Conservation (phyloP, 2,888 invertebrate species). For the Monopis laevigella region DNA sequence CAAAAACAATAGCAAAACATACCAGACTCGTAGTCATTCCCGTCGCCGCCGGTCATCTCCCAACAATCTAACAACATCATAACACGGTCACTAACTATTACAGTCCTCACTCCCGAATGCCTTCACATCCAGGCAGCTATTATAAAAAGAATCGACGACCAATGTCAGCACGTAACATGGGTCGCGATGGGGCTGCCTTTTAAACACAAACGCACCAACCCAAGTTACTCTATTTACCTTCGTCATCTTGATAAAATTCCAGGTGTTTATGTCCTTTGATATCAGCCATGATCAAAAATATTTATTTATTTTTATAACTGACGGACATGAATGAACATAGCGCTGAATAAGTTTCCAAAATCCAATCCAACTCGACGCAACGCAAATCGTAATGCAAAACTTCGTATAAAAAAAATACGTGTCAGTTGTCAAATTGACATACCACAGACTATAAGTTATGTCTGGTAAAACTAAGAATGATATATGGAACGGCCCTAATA, state of each 20-base stretch:
- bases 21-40: slow-evolving; percentile 52
- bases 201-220: neutral
- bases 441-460: too few species aligned
- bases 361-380: slow-evolving; percentile 51
- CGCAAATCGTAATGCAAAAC: slow-evolving; percentile 31
- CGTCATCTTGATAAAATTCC: slow-evolving; percentile 59
- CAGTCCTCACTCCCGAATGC: slow-evolving; percentile 14
- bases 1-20: slow-evolving; percentile 45
- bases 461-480: too few species aligned
- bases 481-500: too few species aligned
- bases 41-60: slow-evolving; percentile 53
- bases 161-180: slow-evolving; percentile 64
- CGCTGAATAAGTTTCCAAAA: slow-evolving; percentile 46
- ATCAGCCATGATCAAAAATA: slow-evolving; percentile 56
- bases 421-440: too few species aligned
- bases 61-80: slow-evolving; percentile 16
- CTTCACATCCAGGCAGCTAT: slow-evolving; percentile 61
- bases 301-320: slow-evolving; percentile 60
- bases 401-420: slow-evolving; percentile 38
- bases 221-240: slow-evolving; percentile 37
- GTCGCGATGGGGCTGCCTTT: slow-evolving; percentile 27
- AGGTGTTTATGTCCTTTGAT: slow-evolving; percentile 59
- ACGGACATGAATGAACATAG: slow-evolving; percentile 59
- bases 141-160: slow-evolving; percentile 64
- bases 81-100: slow-evolving; percentile 29